Conservation (phyloP, 2,797 vertebrate species). For the Ammospiza maritima region DNA sequence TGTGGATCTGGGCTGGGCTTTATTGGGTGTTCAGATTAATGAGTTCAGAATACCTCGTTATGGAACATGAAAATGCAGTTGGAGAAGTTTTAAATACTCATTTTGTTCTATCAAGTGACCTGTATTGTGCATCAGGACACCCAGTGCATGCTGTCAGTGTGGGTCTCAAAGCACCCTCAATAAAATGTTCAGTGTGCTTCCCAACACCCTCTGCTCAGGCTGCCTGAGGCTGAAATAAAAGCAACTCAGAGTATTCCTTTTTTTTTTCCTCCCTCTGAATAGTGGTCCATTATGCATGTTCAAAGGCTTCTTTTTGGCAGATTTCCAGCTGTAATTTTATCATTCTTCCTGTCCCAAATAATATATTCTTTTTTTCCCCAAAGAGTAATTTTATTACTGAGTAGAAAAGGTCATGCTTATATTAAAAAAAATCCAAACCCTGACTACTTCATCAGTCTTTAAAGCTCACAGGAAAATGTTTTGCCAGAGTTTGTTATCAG, state of each 20-base stretch:
- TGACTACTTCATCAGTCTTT: neutral
- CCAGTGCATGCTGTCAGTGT: neutral
- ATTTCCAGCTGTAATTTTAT: neutral
- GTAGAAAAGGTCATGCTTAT: neutral
- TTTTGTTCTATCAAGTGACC: neutral
- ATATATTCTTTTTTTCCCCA: neutral
- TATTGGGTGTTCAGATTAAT: neutral
- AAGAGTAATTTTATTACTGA: neutral
- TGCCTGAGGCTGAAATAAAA: neutral
- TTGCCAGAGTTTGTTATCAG: neutral
- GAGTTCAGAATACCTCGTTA: neutral
- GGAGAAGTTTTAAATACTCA: neutral
- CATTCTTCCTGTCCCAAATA: neutral
- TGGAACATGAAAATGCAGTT: neutral
- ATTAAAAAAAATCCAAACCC: neutral
- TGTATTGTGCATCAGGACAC: accelerated
- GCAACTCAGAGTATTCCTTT: neutral
- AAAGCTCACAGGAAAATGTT: neutral
- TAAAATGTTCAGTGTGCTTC: neutral
- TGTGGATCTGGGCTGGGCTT: neutral
- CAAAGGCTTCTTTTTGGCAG: neutral
- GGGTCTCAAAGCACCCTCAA: neutral
- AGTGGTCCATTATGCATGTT: neutral
- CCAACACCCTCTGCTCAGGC: neutral
- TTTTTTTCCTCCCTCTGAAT: neutral